A percentile compares a stretch with the other conserved stretches of the same genome.
phyloP scores from a whole-genome alignment of 2,797 vertebrate genomes.

The Diplodus puntazzo region DNA sequence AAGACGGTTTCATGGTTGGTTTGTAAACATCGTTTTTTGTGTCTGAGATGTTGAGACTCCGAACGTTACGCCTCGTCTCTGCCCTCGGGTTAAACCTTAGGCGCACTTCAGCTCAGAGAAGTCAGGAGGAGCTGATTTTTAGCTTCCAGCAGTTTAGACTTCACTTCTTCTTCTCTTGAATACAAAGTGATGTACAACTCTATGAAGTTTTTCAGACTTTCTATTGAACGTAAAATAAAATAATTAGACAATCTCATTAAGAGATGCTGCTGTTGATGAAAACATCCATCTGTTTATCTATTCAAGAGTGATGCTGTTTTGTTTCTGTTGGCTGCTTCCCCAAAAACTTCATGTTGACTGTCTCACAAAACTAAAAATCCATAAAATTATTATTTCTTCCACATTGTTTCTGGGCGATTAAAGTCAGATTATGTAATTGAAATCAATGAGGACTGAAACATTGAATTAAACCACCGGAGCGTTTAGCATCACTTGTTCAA shows the following conservation, averaged over 20 bases:
- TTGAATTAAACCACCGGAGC: no score
- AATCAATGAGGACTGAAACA: no score
- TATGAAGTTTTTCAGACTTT: background rate
- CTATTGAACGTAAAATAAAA: background rate
- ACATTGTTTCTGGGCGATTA: no score
- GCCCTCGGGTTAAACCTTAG: background rate
- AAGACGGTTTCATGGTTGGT: background rate
- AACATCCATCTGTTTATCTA: no score
- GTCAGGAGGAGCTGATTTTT: background rate
- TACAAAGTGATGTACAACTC: background rate
- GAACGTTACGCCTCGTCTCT: background rate
- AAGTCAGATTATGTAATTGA: no score
- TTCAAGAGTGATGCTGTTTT: no score
- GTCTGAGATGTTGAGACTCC: background rate
- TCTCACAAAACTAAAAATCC: background rate
- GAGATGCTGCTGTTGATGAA: background rate
- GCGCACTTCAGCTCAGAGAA: background rate
- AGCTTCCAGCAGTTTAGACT: background rate
- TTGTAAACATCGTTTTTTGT: background rate
- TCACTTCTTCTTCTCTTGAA: background rate
- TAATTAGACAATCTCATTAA: background rate
- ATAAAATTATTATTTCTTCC: no score
- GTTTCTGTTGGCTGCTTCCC: no score
- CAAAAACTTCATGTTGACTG: background rate
- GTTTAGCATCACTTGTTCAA: no score